Conservation (phyloP, 2,797 vertebrate species). For the Potorous gilbertii region DNA sequence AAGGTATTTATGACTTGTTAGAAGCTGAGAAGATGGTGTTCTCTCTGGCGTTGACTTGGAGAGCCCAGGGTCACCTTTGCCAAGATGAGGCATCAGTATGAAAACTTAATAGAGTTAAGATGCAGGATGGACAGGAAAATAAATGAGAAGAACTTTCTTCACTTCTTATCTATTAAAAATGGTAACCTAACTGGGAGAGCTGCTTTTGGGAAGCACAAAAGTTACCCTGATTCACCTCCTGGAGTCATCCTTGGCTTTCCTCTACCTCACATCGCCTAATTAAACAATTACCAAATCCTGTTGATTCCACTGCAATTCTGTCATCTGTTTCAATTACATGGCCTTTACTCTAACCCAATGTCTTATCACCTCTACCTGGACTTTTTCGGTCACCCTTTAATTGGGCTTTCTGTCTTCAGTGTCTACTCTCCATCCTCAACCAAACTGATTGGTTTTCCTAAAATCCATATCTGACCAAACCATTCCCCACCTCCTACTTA, state of each 20-base stretch:
- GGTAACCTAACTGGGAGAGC: constrained; percentile 47
- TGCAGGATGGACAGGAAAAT: constrained; percentile 33
- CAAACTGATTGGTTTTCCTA: neutral
- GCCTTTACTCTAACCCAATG: neutral
- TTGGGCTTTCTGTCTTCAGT: neutral
- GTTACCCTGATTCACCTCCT: neutral
- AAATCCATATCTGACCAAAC: neutral
- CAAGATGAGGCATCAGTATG: neutral
- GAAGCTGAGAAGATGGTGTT: neutral
- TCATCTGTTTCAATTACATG: neutral
- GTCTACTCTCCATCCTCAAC: neutral
- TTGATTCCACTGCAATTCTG: neutral
- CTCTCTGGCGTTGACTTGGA: neutral
- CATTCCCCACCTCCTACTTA: neutral
- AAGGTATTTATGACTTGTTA: neutral
- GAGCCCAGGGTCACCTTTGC: neutral
- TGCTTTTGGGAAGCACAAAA: constrained; percentile 52
- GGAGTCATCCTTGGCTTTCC: neutral
- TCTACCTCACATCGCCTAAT: neutral
- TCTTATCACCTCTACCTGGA: neutral
- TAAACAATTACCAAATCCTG: neutral
- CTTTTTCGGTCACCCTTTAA: neutral
- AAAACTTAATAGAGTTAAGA: neutral
- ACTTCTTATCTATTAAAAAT: constrained; percentile 54
- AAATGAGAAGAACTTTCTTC: constrained; percentile 53